Evolutionary conservation across 2,797 vertebrate species (phyloP).

Genomic region (Poeciliopsis paucimaculata): DNA sequence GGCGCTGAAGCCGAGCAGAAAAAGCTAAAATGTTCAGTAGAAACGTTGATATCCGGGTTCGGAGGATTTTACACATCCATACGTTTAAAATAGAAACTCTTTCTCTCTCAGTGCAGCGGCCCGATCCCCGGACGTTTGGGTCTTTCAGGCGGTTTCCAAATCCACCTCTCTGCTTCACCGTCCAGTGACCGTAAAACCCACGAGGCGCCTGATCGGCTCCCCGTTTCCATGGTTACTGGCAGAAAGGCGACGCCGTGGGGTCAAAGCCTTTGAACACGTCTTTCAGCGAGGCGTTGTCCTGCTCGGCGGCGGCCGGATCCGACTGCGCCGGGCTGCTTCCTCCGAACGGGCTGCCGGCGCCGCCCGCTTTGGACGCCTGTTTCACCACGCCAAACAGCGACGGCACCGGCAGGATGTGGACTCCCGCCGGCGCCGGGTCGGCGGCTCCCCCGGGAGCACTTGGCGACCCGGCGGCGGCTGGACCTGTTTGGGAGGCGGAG

Average conservation of each 20-base stretch:
- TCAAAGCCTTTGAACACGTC: constrained; percentile 98
- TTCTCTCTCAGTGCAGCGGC: constrained; percentile 16
- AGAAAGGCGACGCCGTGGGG: constrained; percentile 95
- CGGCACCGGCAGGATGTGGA: constrained; percentile 92
- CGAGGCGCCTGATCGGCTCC: background rate
- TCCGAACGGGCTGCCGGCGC: constrained; percentile 87
- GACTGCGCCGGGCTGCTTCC: constrained; percentile 87
- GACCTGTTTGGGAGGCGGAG: constrained; percentile 50
- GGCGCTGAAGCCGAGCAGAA: constrained; percentile 9
- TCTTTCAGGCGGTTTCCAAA: constrained; percentile 32
- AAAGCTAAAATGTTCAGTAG: constrained; percentile 53
- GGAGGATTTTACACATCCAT: constrained; percentile 75
- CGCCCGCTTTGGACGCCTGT: constrained; percentile 81
- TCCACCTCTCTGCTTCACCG: constrained; percentile 23
- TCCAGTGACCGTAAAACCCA: constrained; percentile 49
- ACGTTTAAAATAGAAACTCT: constrained; percentile 82
- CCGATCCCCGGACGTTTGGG: background rate
- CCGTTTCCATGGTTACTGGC: constrained; percentile 82
- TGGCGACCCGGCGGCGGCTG: constrained; percentile 8
- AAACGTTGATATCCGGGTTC: constrained; percentile 56
- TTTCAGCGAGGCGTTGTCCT: constrained; percentile 92
- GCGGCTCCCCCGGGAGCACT: constrained; percentile 43
- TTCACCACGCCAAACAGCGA: constrained; percentile 89
- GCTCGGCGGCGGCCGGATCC: constrained; percentile 78
- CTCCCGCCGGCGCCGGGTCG: constrained; percentile 65